phyloP scores from a whole-genome alignment of 1,140 invertebrate genomes.

The Hirudo medicinalis region DNA sequence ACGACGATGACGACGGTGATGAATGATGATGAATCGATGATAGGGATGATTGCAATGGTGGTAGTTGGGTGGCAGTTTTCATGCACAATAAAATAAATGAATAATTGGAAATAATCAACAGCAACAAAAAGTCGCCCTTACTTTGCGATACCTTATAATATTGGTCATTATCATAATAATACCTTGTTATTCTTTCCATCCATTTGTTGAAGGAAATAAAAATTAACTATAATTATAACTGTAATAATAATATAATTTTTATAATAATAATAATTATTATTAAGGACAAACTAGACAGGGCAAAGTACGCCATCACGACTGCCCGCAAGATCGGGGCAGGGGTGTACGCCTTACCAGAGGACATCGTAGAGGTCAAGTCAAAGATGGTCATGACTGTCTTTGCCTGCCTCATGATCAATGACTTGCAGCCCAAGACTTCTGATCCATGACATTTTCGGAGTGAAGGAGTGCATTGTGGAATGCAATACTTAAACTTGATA shows the following conservation, averaged over 20 bases:
- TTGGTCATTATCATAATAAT: too few species aligned
- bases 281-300: slow-evolving; percentile 84
- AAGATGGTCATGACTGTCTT: slow-evolving; percentile 99
- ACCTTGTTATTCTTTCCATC: too few species aligned
- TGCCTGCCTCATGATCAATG: slow-evolving; percentile 91
- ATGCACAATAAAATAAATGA: too few species aligned
- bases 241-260: too few species aligned
- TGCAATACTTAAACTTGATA: not conserved
- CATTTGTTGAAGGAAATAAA: too few species aligned
- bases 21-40: too few species aligned
- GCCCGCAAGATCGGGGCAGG: slow-evolving; percentile 88
- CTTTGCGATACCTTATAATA: too few species aligned
- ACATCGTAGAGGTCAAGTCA: slow-evolving; percentile 90
- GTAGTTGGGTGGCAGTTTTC: too few species aligned
- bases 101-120: not conserved
- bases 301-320: slow-evolving; percentile 97
- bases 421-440: slow-evolving; percentile 36
- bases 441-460: not conserved
- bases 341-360: slow-evolving; percentile 93
- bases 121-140: not conserved
- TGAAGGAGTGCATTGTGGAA: not conserved
- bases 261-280: not conserved
- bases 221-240: too few species aligned
- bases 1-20: too few species aligned
- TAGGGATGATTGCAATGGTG: too few species aligned